Base-by-base conservation (phyloP, 2,888 invertebrate genomes). In the Habrosyne pyritoides region DNA sequence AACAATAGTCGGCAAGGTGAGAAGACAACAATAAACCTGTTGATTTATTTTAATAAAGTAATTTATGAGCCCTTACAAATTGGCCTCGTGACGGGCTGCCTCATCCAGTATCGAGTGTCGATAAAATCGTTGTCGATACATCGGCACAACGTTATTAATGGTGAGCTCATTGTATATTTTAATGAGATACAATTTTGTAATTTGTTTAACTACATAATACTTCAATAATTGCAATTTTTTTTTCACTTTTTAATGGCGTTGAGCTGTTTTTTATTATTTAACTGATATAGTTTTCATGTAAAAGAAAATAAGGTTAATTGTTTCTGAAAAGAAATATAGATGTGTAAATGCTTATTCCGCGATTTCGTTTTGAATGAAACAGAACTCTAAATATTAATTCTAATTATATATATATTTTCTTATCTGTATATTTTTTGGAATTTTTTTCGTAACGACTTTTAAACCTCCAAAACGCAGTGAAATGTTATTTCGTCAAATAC, bases 1-100 rank as follows among this genome's bases (percentile, higher is more conserved):
- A 86, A 84, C 80, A 86, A 87, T 82, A 86, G 84, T 80, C 81
- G 78, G 83, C 73, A 81, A 87, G 84, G 89, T 83, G 88, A 83
- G 87, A 89, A 86, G 83, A 86, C 86, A 91, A 90, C 89, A 91
- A 90, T 91, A 90, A 89, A 87, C 77, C 71, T 70, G 71, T 81
- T 90, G 90, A 91, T 91, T 91, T 91, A 91, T 91, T 88, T 88
- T 89, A 89, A 90, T 91, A 89, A 89, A 87, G 79, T 89, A 87
- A 91, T 91, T 90, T 91, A 91, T 90, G 87, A 80, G 77, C 82
- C 73, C 78, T 81, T 82, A 89, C 91, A 90, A 89, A 91, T 91
- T 90, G 89, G 84, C 79, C 85, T 82, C 82, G 81, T 84, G 87
- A 85, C 86, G 78, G 80, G 75, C 77, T 63, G 77, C 77, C 82